Conservation (phyloP, 2,888 invertebrate genomes). For the Lamproptera curius region DNA sequence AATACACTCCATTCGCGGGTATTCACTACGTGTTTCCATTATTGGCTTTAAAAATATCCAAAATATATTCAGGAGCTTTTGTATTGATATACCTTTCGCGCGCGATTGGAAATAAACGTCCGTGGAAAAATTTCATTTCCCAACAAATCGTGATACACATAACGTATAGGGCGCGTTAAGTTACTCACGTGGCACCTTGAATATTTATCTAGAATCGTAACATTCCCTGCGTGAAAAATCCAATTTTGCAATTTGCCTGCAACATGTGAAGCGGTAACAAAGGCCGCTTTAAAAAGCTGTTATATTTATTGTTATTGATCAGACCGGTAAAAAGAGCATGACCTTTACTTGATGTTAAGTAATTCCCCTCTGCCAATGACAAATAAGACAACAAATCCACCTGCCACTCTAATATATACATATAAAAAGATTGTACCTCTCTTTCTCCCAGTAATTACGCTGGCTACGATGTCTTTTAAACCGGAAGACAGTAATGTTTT, state of each 20-base stretch:
- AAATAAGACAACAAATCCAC: too few relatives aligned
- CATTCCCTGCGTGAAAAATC: slow-evolving; percentile 58
- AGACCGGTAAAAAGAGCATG: too few relatives aligned
- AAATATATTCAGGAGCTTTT: slow-evolving; percentile 12
- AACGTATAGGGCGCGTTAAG: slow-evolving; percentile 23
- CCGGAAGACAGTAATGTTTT: too few relatives aligned
- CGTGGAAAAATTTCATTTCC: slow-evolving; percentile 3
- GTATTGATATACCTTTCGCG: slow-evolving; percentile 7
- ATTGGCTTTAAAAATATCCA: slow-evolving; percentile 25
- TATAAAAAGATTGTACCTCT: too few relatives aligned
- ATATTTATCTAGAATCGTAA: slow-evolving; percentile 38
- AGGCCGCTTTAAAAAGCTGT: slow-evolving; percentile 62
- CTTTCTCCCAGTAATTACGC: too few relatives aligned
- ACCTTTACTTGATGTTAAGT: too few relatives aligned
- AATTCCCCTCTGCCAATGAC: too few relatives aligned
- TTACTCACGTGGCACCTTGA: slow-evolving; percentile 25
- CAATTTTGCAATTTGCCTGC: slow-evolving; percentile 69
- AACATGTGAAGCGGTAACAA: slow-evolving; percentile 67
- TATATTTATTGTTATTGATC: too few relatives aligned
- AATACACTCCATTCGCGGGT: slow-evolving; percentile 55
- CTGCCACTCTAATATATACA: too few relatives aligned
- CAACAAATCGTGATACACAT: slow-evolving; percentile 18
- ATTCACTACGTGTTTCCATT: slow-evolving; percentile 44
- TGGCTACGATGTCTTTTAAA: too few relatives aligned
- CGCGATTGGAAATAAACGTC: slow-evolving; percentile 10